These are phyloP conservation scores for Anagyrus pseudococci DNA, from an alignment of 2,888 invertebrate genomes.

Conservation along the genomic window DNA sequence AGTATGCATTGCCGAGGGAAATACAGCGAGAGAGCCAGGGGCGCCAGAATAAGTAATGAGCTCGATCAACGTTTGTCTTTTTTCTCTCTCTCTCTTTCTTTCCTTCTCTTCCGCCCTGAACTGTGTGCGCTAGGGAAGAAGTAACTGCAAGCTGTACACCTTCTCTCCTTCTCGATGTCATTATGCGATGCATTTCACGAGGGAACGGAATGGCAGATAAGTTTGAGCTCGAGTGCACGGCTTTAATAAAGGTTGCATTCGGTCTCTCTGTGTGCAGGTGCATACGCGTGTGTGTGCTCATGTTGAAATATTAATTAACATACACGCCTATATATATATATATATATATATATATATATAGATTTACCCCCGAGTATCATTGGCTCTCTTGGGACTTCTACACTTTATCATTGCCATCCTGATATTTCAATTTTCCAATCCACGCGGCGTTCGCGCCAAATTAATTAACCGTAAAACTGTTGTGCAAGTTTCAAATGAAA, in stretches of 20 bases:
- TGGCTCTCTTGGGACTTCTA: not conserved
- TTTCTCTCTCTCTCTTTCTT: no score
- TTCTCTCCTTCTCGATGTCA: slow-evolving; percentile 4
- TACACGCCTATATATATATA: not conserved
- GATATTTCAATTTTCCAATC: not conserved
- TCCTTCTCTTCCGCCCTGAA: no score
- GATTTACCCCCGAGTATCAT: not conserved
- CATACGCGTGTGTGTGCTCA: not conserved
- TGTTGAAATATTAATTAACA: slow-evolving; percentile 16
- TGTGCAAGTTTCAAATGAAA: no score
- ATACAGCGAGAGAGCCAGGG: not conserved
- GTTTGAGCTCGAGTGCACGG: not conserved
- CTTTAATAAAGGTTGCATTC: not conserved
- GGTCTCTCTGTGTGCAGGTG: no score
- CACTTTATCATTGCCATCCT: not conserved
- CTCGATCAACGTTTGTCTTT: slow-evolving; percentile 25
- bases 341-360: not conserved
- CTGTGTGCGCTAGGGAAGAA: no score
- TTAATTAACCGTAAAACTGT: no score
- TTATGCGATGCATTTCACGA: not conserved
- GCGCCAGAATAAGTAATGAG: not conserved
- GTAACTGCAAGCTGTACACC: no score
- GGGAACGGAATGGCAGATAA: not conserved
- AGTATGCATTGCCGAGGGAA: not conserved
- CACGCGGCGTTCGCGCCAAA: not conserved